Evolutionary conservation across 2,797 vertebrate genomes (phyloP).

Genomic region (Cetoscarus ocellatus): DNA sequence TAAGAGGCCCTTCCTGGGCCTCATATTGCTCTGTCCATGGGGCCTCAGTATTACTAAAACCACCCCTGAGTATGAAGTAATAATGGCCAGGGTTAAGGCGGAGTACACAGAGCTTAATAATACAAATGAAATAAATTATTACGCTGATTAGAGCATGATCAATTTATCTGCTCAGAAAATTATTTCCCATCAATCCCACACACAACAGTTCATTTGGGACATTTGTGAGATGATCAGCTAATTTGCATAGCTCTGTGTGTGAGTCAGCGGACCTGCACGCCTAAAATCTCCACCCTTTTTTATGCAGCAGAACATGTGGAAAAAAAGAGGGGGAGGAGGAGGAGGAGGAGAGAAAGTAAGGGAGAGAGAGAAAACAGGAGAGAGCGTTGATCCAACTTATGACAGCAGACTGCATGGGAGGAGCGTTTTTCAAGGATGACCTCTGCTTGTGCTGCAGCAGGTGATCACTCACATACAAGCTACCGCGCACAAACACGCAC

Average conservation of each 20-base stretch:
- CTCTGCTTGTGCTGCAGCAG: conserved; percentile 72
- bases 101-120: too few relatives aligned
- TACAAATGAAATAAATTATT: not conserved
- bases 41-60: too few relatives aligned
- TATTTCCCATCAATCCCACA: not conserved
- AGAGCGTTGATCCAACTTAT: conserved; percentile 58
- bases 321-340: conserved; percentile 12
- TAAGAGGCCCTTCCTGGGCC: too few relatives aligned
- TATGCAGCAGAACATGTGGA: conserved; percentile 48
- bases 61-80: too few relatives aligned
- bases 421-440: conserved; percentile 62
- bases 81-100: too few relatives aligned
- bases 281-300: conserved; percentile 47
- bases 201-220: not conserved
- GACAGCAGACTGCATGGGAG: conserved; percentile 70
- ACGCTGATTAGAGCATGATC: not conserved
- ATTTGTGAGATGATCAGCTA: conserved; percentile 12
- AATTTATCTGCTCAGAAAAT: not conserved
- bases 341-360: conserved; percentile 12
- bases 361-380: conserved; percentile 21
- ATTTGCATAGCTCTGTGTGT: conserved; percentile 26
- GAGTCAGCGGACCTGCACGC: conserved; percentile 51
- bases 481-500: conserved; percentile 3
- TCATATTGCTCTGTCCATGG: too few relatives aligned
- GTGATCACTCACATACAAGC: conserved; percentile 48